Conservation (phyloP, 2,797 vertebrate species). For the Triplophysa bombifrons region DNA sequence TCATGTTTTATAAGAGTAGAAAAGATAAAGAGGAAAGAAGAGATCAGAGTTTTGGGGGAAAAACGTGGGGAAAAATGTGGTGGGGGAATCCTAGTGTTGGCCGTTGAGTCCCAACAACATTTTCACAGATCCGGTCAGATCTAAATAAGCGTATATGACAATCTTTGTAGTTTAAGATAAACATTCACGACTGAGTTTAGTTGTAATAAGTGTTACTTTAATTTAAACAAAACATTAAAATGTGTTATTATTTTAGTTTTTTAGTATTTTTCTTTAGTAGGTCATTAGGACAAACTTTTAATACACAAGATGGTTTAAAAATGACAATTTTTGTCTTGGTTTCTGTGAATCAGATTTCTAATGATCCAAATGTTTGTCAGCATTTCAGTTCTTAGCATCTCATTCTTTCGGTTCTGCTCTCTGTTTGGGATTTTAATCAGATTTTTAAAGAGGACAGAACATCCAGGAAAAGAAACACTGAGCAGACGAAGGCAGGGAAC, state of each 20-base stretch:
- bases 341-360: slow-evolving; percentile 1
- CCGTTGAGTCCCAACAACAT: neutral
- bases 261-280: slow-evolving; percentile 8
- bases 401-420: slow-evolving; percentile 4
- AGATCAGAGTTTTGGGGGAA: neutral
- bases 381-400: neutral
- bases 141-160: neutral
- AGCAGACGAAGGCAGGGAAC: slow-evolving; percentile 45
- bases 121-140: neutral
- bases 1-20: slow-evolving; percentile 18
- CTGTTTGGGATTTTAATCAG: slow-evolving; percentile 22
- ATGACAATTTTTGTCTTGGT: slow-evolving; percentile 1
- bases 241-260: neutral
- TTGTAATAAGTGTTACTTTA: neutral
- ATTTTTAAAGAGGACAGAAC: slow-evolving; percentile 17
- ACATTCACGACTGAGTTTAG: neutral
- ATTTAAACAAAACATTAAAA: neutral
- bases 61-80: neutral
- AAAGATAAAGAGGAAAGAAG: neutral
- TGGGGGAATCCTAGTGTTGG: neutral
- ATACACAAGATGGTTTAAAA: slow-evolving; percentile 12
- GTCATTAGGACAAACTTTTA: slow-evolving; percentile 9
- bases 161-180: neutral
- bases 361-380: neutral
- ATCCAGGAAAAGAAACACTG: slow-evolving; percentile 44